Base-by-base conservation (phyloP, 2,797 vertebrate species). In the Chiloscyllium punctatum region DNA sequence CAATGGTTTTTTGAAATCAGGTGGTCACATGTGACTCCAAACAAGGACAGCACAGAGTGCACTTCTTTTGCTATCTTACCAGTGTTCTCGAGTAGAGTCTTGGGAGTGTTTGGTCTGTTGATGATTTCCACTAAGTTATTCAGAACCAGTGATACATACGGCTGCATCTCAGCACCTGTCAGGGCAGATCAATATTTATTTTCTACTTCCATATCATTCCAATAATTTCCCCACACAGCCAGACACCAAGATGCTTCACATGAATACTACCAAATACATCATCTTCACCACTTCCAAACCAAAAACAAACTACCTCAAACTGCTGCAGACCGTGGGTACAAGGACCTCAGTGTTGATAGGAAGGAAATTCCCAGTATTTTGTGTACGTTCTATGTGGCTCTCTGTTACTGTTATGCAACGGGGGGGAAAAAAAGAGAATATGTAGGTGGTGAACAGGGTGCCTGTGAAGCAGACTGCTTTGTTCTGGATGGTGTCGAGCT, bases 91-190 rank as follows among this genome's bases (percentile, higher is more conserved):
- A 99, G 97, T 91, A 99, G 98, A 0, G 99, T 99, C 97, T 99
- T 99, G 95, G 99, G 99, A 0, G 99, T 99, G 97, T 99, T 99
- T 96, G 99, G 98, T 95, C 99, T 97, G 96, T 99, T 99, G 96
- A 99, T 99, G 96, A 99, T 99, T 97, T 99, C 99, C 96, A 99
- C 98, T 96, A 99, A 97, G 96, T 99, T 98, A 96, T 97, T 98
- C 95, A 99, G 97, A 95, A 99, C 99, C 98, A 99, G 98, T 18
- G 98, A 97, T 13, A 99, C 98, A 1, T 99, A 99, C 0, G 98
- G 99, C 97, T 99, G 99, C 99, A 99, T 99, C 97, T 99, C 99
- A 16, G 98, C 98, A 68, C 99, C 99, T 99, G 96, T 0, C 88
- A 8, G 15, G 91, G 27, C 13, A 95, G 51, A 68, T 13, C 25